phyloP scores from a whole-genome alignment of 2,113 vertebrate genomes.

The Pangasianodon gigas region DNA sequence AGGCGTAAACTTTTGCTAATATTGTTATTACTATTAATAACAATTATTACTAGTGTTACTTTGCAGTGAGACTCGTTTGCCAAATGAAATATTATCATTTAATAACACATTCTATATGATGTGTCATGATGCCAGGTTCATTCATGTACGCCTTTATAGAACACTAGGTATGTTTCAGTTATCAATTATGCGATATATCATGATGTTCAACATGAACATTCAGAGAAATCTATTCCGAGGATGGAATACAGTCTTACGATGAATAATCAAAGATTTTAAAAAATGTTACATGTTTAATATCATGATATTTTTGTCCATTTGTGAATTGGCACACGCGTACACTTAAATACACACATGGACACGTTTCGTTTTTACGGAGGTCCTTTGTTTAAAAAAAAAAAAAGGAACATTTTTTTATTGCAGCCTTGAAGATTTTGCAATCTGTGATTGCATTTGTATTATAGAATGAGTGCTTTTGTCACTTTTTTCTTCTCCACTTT shows the following conservation, averaged over 20 bases:
- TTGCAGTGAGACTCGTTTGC: not conserved
- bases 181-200: not conserved
- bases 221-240: not conserved
- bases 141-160: not conserved
- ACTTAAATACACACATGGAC: not conserved
- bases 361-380: not conserved
- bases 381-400: not conserved
- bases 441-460: conserved; percentile 96
- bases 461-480: conserved; percentile 55
- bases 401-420: conserved; percentile 17
- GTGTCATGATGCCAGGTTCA: not conserved
- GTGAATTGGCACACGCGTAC: not conserved
- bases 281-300: not conserved
- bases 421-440: conserved; percentile 82
- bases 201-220: not conserved
- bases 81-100: not conserved
- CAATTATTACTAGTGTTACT: not conserved
- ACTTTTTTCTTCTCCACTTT: conserved; percentile 67
- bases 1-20: not conserved
- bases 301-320: not conserved
- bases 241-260: not conserved
- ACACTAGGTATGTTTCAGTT: not conserved
- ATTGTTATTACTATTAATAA: not conserved
- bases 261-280: not conserved
- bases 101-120: not conserved